Percentiles rank a stretch among this genome's conserved stretches.
Conservation (phyloP, 2,113 vertebrate genomes). For the crab-eating macaque (Macaca fascicularis) region T2T-MFA8v1.1 NC_088384.1:113803501-113804000, state of each 20-base stretch:
- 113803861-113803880: not conserved
- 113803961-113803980: not conserved
- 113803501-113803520: not conserved
- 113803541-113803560: not conserved
- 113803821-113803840: not conserved
- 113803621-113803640: not conserved
- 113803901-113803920: not conserved
- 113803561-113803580: not conserved
- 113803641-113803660: not conserved
- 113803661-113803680: not conserved
- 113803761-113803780: not conserved
- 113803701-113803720: not conserved
- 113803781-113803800: not conserved
- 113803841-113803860: not conserved
- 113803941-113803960: rapidly evolving
- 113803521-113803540: not conserved
- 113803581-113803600: not conserved
- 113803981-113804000: rapidly evolving
- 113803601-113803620: not conserved
- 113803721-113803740: not conserved
- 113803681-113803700: not conserved
- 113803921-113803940: no score
- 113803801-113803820: rapidly evolving
- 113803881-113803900: not conserved
- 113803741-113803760: not conserved